Percentiles rank a stretch among this genome's conserved stretches.
phyloP scores from a whole-genome alignment of 2,888 invertebrate species.

The Andrena haemorrhoa region DNA sequence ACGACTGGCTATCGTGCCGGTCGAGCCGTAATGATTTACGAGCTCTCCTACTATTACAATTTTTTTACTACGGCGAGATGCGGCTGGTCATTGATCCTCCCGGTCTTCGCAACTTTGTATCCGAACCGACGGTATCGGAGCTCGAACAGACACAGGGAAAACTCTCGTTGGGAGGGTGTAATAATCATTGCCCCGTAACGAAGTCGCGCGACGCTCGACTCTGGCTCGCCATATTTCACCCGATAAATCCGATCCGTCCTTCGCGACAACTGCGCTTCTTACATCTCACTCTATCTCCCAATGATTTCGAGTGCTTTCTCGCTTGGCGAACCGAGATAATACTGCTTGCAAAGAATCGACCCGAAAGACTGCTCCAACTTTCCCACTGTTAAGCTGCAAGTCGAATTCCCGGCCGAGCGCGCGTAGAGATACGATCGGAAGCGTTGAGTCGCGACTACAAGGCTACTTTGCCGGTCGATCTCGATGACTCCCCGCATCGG shows the following conservation, averaged over 20 bases:
- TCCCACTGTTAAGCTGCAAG: background rate
- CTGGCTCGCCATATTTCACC: background rate
- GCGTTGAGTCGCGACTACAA: slow-evolving; percentile 18
- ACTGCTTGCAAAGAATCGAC: background rate
- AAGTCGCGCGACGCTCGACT: background rate
- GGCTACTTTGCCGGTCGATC: slow-evolving; percentile 35
- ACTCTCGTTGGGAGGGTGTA: background rate
- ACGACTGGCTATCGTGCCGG: slow-evolving; percentile 35
- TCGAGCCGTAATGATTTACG: slow-evolving; percentile 27
- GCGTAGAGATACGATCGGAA: background rate
- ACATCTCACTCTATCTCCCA: background rate
- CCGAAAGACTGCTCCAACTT: background rate
- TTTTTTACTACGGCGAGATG: slow-evolving; percentile 12
- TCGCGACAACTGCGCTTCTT: background rate
- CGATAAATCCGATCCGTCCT: background rate
- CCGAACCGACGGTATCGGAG: background rate
- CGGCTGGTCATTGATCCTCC: slow-evolving; percentile 44
- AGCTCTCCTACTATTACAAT: slow-evolving; percentile 20
- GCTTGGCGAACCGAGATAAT: background rate
- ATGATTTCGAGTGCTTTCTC: background rate
- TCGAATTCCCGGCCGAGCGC: background rate
- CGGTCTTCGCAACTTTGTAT: background rate
- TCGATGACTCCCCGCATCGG: slow-evolving; percentile 43
- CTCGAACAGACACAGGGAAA: background rate
- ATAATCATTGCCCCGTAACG: background rate